A percentile compares a stretch with the other conserved stretches of the same genome.
phyloP scores from a whole-genome alignment of 2,888 invertebrate species.

The Mesopsocus fuscifrons region DNA sequence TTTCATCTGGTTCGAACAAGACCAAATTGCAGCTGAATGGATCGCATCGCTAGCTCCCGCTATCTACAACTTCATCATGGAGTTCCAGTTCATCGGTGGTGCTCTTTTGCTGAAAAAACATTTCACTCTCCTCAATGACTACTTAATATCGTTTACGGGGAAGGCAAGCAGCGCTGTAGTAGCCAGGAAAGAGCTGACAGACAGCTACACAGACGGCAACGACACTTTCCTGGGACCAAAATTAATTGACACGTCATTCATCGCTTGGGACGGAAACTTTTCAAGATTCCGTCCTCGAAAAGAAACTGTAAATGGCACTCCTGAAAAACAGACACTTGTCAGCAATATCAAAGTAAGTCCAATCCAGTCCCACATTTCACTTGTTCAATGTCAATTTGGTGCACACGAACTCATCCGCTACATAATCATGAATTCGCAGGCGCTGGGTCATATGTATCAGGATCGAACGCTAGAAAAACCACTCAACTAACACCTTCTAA shows the following conservation, averaged over 20 bases:
- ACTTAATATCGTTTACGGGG: background rate
- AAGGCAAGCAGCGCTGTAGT: background rate
- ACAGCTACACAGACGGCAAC: background rate
- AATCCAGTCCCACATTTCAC: too few species aligned
- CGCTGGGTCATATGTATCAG: too few species aligned
- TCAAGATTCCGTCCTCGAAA: background rate
- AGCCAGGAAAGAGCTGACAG: background rate
- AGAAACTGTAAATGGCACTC: background rate
- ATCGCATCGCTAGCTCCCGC: background rate
- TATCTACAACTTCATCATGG: slow-evolving; percentile 6
- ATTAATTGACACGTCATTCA: slow-evolving; percentile 1
- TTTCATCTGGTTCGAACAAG: background rate
- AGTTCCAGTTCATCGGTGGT: slow-evolving; percentile 1
- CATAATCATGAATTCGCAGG: too few species aligned
- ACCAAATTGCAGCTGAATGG: background rate
- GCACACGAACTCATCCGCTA: too few species aligned
- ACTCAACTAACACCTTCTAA: too few species aligned
- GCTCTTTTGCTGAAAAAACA: slow-evolving; percentile 3
- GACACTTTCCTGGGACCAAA: slow-evolving; percentile 5
- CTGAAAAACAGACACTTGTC: background rate
- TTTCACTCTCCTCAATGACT: slow-evolving; percentile 3
- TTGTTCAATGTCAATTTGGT: too few species aligned
- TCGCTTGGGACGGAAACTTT: slow-evolving; percentile 5
- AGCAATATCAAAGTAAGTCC: background rate
- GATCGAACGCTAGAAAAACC: too few species aligned